Evolutionary conservation across 2,113 vertebrate genomes (phyloP).

Genomic region (Calidris pugnax): DNA sequence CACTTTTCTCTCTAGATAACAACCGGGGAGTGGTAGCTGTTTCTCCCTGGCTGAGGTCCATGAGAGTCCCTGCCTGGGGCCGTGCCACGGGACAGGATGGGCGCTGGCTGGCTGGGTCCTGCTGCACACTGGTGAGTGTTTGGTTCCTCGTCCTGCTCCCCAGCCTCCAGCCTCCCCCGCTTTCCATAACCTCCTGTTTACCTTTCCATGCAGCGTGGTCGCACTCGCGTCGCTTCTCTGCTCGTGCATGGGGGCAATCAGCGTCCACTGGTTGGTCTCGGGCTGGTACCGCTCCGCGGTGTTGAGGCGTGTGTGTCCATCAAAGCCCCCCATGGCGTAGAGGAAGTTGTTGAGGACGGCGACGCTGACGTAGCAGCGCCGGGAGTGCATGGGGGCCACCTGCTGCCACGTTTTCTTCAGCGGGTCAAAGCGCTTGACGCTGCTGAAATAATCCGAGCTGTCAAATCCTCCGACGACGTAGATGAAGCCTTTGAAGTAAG

Average conservation of each 20-base stretch:
- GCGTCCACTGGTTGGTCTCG: conserved; percentile 82
- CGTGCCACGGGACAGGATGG: background rate
- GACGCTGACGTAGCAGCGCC: conserved; percentile 83
- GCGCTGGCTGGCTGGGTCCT: rapidly evolving
- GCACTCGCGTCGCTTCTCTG: conserved; percentile 81
- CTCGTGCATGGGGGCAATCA: conserved; percentile 81
- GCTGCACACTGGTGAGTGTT: rapidly evolving
- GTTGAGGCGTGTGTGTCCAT: conserved; percentile 79
- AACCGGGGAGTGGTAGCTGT: background rate
- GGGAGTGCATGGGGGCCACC: conserved; percentile 82
- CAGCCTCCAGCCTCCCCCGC: rapidly evolving
- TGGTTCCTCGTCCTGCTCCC: background rate
- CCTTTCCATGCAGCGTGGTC: conserved; percentile 79
- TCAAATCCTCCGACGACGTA: conserved; percentile 84
- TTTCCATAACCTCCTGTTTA: background rate
- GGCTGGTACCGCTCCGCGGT: conserved; percentile 80
- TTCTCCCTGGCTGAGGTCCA: background rate
- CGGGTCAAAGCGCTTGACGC: conserved; percentile 78
- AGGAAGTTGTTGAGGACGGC: conserved; percentile 72
- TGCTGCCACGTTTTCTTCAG: conserved; percentile 77
- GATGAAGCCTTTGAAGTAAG: conserved; percentile 77
- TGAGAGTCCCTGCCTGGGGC: background rate
- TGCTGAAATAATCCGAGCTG: conserved; percentile 78
- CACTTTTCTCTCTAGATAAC: background rate
- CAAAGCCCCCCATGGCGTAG: conserved; percentile 84